Conservation (phyloP, 2,888 invertebrate species). For the Dicranocentrus wangi region DNA sequence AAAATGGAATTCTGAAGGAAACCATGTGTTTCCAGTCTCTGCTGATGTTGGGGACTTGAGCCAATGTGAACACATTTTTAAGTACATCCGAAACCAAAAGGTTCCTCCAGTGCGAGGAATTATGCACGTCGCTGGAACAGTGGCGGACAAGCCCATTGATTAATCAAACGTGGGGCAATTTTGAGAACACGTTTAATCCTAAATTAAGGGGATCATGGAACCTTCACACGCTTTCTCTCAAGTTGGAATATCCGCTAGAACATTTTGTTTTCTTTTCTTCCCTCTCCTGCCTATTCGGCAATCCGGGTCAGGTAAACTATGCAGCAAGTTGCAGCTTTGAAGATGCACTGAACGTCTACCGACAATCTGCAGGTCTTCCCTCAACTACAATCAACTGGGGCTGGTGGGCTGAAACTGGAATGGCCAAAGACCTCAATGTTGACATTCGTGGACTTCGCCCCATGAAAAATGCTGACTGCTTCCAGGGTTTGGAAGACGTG, state of each 20-base stretch:
- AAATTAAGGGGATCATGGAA: constrained; percentile 45
- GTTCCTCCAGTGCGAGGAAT: too few relatives aligned
- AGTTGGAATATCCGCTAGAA: constrained; percentile 44
- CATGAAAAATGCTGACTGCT: too few relatives aligned
- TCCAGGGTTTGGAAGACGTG: too few relatives aligned
- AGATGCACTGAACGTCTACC: constrained; percentile 50
- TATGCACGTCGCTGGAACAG: constrained; percentile 60
- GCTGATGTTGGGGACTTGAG: constrained; percentile 36
- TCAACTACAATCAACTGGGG: constrained; percentile 63
- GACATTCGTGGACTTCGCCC: too few relatives aligned
- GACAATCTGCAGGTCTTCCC: constrained; percentile 46
- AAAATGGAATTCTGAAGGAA: neutral
- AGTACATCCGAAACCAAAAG: too few relatives aligned
- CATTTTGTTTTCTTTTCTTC: constrained; percentile 22
- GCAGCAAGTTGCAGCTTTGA: too few relatives aligned
- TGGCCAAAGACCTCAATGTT: too few relatives aligned
- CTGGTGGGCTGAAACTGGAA: too few relatives aligned
- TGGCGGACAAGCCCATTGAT: constrained; percentile 33
- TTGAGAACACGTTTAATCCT: constrained; percentile 21
- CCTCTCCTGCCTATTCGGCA: neutral
- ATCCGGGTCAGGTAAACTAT: too few relatives aligned
- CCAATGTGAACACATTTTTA: too few relatives aligned
- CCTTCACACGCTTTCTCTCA: constrained; percentile 44
- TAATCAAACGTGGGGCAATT: constrained; percentile 59
- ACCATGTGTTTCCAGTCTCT: neutral